A percentile compares a stretch with the other conserved stretches of the same genome.
Evolutionary conservation across 2,113 vertebrate species (phyloP).

Genomic region (Struthidea cinerea): DNA sequence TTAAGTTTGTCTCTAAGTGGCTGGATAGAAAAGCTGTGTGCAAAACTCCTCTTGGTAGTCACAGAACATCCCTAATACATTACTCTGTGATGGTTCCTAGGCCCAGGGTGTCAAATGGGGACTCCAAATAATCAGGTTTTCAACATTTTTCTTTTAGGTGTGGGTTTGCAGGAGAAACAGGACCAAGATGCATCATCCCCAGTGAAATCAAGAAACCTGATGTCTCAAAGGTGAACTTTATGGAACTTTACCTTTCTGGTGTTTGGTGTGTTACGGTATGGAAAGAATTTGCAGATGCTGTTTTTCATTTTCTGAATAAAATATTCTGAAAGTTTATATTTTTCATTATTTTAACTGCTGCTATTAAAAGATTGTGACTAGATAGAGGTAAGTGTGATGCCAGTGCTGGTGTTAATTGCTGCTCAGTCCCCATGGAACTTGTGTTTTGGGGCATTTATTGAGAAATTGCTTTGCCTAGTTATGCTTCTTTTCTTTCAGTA

Average conservation of each 20-base stretch:
- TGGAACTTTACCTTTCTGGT: neutral
- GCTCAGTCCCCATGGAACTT: neutral
- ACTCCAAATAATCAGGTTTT: neutral
- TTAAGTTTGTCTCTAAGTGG: neutral
- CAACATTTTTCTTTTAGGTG: slow-evolving; percentile 72
- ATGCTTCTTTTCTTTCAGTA: neutral
- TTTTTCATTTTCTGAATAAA: neutral
- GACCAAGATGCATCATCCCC: slow-evolving; percentile 95
- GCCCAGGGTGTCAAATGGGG: neutral
- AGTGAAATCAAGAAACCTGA: slow-evolving; percentile 91
- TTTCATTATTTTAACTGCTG: neutral
- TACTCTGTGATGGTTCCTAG: neutral
- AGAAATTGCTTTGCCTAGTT: neutral
- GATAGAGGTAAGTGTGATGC: neutral
- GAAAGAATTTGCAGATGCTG: neutral
- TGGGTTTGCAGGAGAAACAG: slow-evolving; percentile 97
- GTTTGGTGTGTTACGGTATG: accelerated
- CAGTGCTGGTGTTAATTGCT: neutral
- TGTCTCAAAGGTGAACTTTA: slow-evolving; percentile 73
- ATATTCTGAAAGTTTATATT: neutral
- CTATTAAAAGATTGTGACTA: neutral
- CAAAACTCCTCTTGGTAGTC: neutral
- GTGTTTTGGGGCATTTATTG: neutral
- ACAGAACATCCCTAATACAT: neutral
- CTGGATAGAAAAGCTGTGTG: neutral